Base-by-base conservation (phyloP, 2,888 invertebrate species). In the Rosalia funebris region DNA sequence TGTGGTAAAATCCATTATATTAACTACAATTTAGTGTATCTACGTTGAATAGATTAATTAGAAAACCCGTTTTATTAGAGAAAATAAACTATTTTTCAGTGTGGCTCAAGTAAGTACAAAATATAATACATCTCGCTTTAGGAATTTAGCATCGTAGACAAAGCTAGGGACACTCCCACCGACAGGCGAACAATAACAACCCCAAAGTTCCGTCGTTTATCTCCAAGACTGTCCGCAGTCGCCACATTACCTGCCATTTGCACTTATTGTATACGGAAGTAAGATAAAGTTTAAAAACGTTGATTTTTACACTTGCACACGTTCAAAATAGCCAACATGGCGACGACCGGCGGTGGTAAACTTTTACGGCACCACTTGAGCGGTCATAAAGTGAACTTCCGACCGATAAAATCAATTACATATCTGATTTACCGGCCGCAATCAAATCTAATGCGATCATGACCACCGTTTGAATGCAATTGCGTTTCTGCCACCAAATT, bases 371-470 rank as follows among this genome's bases (percentile, higher is more conserved):
- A 37, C 39, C 25, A 50, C 50, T 50, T 15, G 50, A 25, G 39
- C 25, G 37, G 39, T 15, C 66, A 69, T 70, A 71, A 71, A 75
- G 65, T 71, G 64, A 70, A 72, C 71, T 75, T 74, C 73, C 71
- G 68, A 61, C 66, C 71, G 71, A 74, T 73, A 72, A 73, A 74
- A 72, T 74, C 74, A 75, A 74, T 74, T 72, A 70, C 71, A 67
- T 71, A 73, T 74, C 72, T 71, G 70, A 72, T 71, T 73, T 65
- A 66, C 70, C 65, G 64, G 59, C 65, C 66, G 70, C 71, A 75
- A 75, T 76, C 74, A 73, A 73, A 75, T 71, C 70, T 69, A 64
- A 62, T 63, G 62, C 64, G 65, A 41, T 25, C 39, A 39, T 31
- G 25, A 14, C 36, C 36, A 4, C 36, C 57, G 60, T 61, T 63